These are phyloP conservation scores for Nerophis lumbriciformis DNA, from an alignment of 2,113 vertebrate genomes.

Conservation along the genomic window DNA sequence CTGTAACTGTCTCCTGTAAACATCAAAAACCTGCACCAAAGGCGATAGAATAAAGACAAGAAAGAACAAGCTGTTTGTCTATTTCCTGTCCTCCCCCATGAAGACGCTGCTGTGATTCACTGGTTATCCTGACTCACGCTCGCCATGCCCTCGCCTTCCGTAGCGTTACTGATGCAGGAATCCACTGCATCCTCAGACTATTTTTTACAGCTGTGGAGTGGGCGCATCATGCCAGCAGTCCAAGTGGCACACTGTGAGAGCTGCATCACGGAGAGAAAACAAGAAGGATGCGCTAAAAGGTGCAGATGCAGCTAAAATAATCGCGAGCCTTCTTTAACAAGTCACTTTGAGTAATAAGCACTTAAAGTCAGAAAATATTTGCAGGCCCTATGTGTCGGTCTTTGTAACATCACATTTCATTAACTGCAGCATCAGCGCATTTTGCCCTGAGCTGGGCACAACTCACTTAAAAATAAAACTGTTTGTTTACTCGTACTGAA, in stretches of 20 bases:
- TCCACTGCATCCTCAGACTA: constrained; percentile 46
- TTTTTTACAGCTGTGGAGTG: constrained; percentile 41
- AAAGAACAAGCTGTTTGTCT: constrained; percentile 15
- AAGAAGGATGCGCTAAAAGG: not conserved
- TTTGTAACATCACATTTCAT: constrained; percentile 4
- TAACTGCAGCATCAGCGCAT: too few relatives aligned
- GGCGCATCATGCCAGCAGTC: constrained; percentile 11
- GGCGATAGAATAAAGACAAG: not conserved
- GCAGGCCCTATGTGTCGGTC: not conserved
- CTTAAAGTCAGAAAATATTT: constrained; percentile 26
- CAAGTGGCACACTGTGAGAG: constrained; percentile 11
- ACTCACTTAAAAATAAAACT: too few relatives aligned
- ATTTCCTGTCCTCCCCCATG: constrained; percentile 18
- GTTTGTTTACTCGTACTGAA: too few relatives aligned
- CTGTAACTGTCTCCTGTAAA: too few relatives aligned
- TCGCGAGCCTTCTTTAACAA: not conserved
- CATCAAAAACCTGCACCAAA: too few relatives aligned
- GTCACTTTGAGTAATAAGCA: constrained; percentile 5
- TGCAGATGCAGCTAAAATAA: constrained; percentile 5
- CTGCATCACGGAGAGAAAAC: not conserved
- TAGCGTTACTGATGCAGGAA: constrained; percentile 44
- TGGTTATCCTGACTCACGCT: constrained; percentile 41
- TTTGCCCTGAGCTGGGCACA: too few relatives aligned
- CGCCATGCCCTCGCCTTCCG: constrained; percentile 30
- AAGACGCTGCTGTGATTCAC: constrained; percentile 33